Percentiles rank a stretch among this genome's conserved stretches.
phyloP scores from a whole-genome alignment of 2,888 invertebrate genomes.

The Chirona hameri region DNA sequence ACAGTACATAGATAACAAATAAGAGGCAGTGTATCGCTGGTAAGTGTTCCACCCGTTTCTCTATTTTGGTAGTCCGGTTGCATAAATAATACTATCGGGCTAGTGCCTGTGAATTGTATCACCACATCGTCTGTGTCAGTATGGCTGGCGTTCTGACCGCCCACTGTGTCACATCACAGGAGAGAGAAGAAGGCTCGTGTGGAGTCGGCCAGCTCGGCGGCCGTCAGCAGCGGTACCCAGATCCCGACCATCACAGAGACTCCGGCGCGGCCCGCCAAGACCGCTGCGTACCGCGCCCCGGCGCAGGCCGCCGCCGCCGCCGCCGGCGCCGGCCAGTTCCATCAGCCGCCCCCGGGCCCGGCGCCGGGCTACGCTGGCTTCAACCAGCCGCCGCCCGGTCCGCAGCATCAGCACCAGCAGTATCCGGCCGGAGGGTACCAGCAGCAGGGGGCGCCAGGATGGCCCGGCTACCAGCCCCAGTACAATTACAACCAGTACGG shows the following conservation, averaged over 20 bases:
- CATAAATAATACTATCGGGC: too few species aligned
- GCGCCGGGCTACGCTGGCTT: not conserved
- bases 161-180: not conserved
- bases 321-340: not conserved
- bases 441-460: not conserved
- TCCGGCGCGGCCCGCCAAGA: not conserved
- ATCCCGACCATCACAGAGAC: not conserved
- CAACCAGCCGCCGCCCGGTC: not conserved
- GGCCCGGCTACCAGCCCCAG: not conserved
- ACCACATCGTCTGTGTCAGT: too few species aligned
- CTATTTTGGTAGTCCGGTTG: too few species aligned
- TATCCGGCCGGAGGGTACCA: not conserved
- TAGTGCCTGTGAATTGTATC: too few species aligned
- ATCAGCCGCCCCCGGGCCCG: not conserved
- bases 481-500: constrained; percentile 1
- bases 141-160: too few species aligned
- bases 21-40: too few species aligned
- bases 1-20: too few species aligned
- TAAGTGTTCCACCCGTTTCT: too few species aligned
- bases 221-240: not conserved
- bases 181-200: not conserved
- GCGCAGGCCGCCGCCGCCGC: not conserved
- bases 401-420: not conserved
- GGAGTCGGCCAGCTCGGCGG: not conserved
- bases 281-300: not conserved